Percentiles rank a stretch among this genome's conserved stretches.
phyloP scores from a whole-genome alignment of 2,797 vertebrate species.

The Australoheros facetus region DNA sequence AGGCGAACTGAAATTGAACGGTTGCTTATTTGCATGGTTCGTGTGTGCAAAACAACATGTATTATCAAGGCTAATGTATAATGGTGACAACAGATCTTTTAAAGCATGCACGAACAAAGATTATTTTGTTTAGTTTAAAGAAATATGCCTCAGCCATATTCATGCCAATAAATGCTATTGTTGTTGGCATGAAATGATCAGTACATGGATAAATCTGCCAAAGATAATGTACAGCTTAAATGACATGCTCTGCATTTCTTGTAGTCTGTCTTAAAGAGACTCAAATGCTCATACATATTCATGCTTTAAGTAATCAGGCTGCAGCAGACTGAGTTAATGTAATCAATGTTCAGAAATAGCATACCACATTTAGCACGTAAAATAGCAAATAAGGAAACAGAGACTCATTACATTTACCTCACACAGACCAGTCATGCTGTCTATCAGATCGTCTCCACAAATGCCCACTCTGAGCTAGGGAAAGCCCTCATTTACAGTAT shows the following conservation, averaged over 20 bases:
- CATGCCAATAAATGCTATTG: not conserved
- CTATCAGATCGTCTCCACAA: no score
- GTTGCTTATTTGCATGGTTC: not conserved
- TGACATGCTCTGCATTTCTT: not conserved
- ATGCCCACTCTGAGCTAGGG: no score
- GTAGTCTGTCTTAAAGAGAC: not conserved
- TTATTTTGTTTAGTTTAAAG: not conserved
- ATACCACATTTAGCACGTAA: no score
- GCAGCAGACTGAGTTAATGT: not conserved
- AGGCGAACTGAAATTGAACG: not conserved
- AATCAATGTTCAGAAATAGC: not conserved
- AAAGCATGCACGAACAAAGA: not conserved
- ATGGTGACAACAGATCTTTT: not conserved
- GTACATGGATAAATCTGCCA: not conserved
- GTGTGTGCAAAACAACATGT: not conserved
- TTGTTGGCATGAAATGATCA: not conserved
- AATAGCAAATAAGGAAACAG: no score
- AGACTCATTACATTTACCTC: no score
- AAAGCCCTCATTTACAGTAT: no score
- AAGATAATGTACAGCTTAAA: not conserved
- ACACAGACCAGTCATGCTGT: no score
- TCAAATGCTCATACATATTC: not conserved
- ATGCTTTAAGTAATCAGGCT: not conserved
- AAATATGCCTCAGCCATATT: not conserved
- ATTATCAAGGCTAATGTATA: not conserved